These are phyloP conservation scores for Grapholita molesta DNA, from an alignment of 1,140 invertebrate species.

Conservation along the genomic window DNA sequence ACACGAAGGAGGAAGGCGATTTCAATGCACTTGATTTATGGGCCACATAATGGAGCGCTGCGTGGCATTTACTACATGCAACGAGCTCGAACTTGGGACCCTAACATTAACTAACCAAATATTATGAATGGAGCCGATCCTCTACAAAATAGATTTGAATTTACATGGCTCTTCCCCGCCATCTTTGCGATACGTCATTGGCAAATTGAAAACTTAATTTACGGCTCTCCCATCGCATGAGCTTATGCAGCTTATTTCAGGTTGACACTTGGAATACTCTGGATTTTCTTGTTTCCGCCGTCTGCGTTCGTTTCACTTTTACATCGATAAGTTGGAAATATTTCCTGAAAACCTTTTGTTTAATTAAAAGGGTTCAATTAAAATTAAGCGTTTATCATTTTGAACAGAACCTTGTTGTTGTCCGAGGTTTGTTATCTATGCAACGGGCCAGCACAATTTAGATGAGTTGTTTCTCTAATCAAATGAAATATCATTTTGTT, in stretches of 20 bases:
- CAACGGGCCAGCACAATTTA: no score
- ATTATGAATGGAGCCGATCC: not conserved
- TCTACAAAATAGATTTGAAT: not conserved
- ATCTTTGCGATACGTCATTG: slow-evolving; percentile 46
- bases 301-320: slow-evolving; percentile 16
- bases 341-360: not conserved
- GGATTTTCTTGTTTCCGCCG: slow-evolving; percentile 29
- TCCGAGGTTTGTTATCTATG: not conserved
- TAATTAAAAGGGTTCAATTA: not conserved
- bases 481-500: no score
- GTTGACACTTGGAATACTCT: slow-evolving; percentile 28
- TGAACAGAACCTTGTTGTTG: not conserved
- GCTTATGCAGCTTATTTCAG: slow-evolving; percentile 37
- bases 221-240: slow-evolving; percentile 34
- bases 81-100: slow-evolving; percentile 26
- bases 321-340: slow-evolving; percentile 1
- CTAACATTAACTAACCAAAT: slow-evolving; percentile 5
- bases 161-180: not conserved
- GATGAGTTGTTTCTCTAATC: no score
- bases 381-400: not conserved
- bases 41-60: slow-evolving; percentile 52
- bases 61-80: slow-evolving; percentile 56
- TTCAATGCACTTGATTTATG: slow-evolving; percentile 69
- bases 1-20: slow-evolving; percentile 62
- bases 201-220: slow-evolving; percentile 54